These are phyloP conservation scores for Trichechus manatus DNA, from an alignment of 2,113 vertebrate species.

Conservation along the genomic window DNA sequence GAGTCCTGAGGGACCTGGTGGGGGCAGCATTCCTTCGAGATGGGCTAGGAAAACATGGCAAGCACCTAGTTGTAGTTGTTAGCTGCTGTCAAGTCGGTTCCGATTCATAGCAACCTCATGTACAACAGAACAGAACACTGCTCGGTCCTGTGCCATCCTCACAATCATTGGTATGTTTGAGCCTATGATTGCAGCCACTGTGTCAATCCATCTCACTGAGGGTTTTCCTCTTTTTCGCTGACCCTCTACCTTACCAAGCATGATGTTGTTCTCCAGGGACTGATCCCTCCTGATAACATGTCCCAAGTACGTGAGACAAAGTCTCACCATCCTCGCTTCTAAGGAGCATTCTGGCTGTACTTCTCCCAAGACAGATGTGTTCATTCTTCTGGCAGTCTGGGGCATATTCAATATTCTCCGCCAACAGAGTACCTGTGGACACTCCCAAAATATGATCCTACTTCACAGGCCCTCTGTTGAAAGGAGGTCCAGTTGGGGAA, in stretches of 20 bases:
- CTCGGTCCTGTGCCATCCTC: neutral
- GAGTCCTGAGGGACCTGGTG: neutral
- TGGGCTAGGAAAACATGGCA: neutral
- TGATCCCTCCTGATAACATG: neutral
- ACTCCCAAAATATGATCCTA: neutral
- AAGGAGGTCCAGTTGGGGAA: neutral
- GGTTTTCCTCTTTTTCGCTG: neutral
- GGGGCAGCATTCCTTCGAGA: neutral
- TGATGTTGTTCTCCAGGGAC: neutral
- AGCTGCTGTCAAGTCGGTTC: neutral
- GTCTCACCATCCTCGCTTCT: neutral
- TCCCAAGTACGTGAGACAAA: neutral
- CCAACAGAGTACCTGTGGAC: neutral
- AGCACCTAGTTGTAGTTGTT: neutral
- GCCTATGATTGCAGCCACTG: neutral
- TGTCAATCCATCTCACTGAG: neutral
- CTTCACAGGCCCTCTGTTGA: neutral
- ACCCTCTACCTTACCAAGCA: neutral
- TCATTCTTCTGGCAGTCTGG: neutral
- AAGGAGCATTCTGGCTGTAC: neutral
- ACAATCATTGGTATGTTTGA: neutral
- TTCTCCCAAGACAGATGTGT: neutral
- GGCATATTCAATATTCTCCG: neutral
- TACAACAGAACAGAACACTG: too few relatives aligned
- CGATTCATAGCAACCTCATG: too few relatives aligned